These are phyloP conservation scores for Nylanderia fulva DNA, from an alignment of 1,140 invertebrate genomes.

Conservation along the genomic window DNA sequence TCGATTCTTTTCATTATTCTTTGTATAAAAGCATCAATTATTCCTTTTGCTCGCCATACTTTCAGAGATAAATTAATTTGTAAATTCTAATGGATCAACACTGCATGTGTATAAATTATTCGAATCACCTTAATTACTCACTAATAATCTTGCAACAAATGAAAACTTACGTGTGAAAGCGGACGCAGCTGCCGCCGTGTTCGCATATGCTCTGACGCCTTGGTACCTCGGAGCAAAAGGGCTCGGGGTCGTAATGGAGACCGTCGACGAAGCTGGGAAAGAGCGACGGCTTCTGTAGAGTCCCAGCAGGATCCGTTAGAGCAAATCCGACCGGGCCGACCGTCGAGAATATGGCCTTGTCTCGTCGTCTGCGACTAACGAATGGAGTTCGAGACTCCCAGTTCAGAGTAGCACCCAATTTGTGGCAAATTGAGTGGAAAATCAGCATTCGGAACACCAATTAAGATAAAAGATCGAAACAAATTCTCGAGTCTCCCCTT, in stretches of 20 bases:
- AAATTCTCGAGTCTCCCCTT: not conserved
- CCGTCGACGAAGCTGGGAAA: conserved; percentile 80
- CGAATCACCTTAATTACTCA: not conserved
- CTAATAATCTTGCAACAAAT: not conserved
- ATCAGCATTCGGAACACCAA: not conserved
- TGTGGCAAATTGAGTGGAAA: not conserved
- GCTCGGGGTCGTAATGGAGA: conserved; percentile 79
- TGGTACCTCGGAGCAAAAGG: conserved; percentile 74
- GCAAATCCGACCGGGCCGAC: conserved; percentile 79
- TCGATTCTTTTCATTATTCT: too few relatives aligned
- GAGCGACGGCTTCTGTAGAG: conserved; percentile 77
- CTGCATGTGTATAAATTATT: not conserved
- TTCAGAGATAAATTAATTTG: too few relatives aligned
- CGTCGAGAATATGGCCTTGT: conserved; percentile 75
- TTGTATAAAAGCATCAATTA: too few relatives aligned
- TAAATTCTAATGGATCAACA: not conserved
- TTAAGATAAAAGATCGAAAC: not conserved
- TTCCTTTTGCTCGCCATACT: too few relatives aligned
- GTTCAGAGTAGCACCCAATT: conserved; percentile 32
- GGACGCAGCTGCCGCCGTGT: conserved; percentile 76
- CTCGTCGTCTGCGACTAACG: conserved; percentile 75
- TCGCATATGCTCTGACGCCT: conserved; percentile 79
- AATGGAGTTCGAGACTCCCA: conserved; percentile 65
- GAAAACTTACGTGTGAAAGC: conserved; percentile 78
- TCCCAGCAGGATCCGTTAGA: conserved; percentile 75